A percentile compares a stretch with the other conserved stretches of the same genome.
phyloP scores from a whole-genome alignment of 2,888 invertebrate genomes.

The Prosapia bicincta region DNA sequence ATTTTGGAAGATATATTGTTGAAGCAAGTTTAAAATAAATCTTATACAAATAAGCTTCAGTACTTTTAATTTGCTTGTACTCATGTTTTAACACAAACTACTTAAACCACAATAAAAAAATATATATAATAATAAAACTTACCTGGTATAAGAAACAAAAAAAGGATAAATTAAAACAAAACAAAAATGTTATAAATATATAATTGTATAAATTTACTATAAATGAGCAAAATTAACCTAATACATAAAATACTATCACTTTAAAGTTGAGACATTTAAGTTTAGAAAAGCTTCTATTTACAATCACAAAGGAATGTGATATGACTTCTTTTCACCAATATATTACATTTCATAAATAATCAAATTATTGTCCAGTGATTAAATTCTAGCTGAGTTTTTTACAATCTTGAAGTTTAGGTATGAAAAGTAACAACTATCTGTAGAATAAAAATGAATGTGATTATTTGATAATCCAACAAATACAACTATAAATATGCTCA shows the following conservation, averaged over 20 bases:
- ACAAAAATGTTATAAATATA: not conserved
- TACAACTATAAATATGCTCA: too few relatives aligned
- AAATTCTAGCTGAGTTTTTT: too few relatives aligned
- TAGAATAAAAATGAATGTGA: too few relatives aligned
- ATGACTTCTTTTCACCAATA: not conserved
- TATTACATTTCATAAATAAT: not conserved
- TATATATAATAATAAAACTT: not conserved
- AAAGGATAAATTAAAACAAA: not conserved
- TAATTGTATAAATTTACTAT: not conserved
- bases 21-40: too few relatives aligned
- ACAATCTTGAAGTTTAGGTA: too few relatives aligned
- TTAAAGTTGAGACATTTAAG: not conserved
- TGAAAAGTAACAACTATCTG: too few relatives aligned
- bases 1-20: too few relatives aligned
- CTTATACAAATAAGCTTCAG: too few relatives aligned
- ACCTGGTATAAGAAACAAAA: not conserved
- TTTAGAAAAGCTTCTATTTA: not conserved
- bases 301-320: constrained; percentile 1
- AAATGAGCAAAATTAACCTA: not conserved
- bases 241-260: not conserved
- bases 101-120: too few relatives aligned
- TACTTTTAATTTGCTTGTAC: too few relatives aligned
- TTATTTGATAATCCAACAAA: too few relatives aligned
- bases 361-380: not conserved
- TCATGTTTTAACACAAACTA: too few relatives aligned